These are phyloP conservation scores for Monodelphis domestica DNA, from an alignment of 2,797 vertebrate species.

Conservation along the genomic window DNA sequence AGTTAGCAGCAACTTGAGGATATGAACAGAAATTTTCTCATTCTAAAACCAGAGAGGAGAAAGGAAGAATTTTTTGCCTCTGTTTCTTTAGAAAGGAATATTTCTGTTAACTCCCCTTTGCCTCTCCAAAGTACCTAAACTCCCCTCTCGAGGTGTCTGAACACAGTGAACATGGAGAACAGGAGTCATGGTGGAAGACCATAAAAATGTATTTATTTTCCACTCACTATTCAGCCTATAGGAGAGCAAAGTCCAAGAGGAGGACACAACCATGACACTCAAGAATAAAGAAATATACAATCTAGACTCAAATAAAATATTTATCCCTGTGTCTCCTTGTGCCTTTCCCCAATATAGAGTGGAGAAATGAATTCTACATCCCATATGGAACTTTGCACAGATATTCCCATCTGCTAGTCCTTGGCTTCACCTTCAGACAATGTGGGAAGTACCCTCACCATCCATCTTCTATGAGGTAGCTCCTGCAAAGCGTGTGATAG, in stretches of 20 bases:
- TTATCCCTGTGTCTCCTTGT: not conserved
- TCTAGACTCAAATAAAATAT: not conserved
- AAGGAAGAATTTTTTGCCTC: not conserved
- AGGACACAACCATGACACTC: not conserved
- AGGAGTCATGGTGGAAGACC: not conserved
- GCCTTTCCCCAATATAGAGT: fast-evolving
- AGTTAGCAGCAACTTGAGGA: not conserved
- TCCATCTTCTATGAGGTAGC: not conserved
- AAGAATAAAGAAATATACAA: not conserved
- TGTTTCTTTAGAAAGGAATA: not conserved
- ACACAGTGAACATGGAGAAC: not conserved
- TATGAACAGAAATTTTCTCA: no score
- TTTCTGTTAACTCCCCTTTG: not conserved
- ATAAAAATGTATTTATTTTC: not conserved
- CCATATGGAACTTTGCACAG: not conserved
- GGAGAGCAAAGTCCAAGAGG: not conserved
- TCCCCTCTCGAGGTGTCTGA: not conserved
- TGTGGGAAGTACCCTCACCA: not conserved
- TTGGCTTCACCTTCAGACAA: not conserved
- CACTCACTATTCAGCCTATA: not conserved
- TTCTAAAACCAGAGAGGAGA: not conserved
- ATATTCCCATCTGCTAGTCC: not conserved
- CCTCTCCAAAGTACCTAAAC: not conserved
- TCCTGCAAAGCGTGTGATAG: not conserved
- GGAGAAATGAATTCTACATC: not conserved